A percentile compares a stretch with the other conserved stretches of the same genome.
phyloP scores from a whole-genome alignment of 2,888 invertebrate genomes.

The Cyaniris semiargus region DNA sequence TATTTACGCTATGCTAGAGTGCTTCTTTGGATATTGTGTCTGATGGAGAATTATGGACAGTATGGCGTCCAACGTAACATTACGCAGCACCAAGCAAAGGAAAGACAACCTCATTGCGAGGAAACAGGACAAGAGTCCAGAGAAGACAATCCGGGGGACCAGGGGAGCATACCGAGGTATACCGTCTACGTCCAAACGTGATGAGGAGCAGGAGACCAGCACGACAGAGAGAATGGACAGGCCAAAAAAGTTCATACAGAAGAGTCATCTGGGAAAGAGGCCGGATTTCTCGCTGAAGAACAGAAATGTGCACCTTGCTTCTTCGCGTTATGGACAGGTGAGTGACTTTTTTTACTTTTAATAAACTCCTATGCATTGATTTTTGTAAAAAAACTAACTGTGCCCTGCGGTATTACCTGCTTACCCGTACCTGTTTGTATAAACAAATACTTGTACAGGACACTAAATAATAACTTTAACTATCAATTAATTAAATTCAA shows the following conservation, averaged over 20 bases:
- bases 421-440: no score
- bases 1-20: slow-evolving; percentile 45
- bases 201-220: slow-evolving; percentile 66
- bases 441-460: background rate
- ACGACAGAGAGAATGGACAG: slow-evolving; percentile 74
- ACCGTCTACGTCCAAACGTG: slow-evolving; percentile 70
- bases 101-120: slow-evolving; percentile 76
- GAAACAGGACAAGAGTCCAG: slow-evolving; percentile 77
- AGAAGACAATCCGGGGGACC: slow-evolving; percentile 74
- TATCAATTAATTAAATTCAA: slow-evolving; percentile 2
- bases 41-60: slow-evolving; percentile 72
- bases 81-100: slow-evolving; percentile 69
- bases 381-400: no score
- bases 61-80: slow-evolving; percentile 70
- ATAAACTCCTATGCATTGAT: no score
- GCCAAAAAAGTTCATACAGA: slow-evolving; percentile 76
- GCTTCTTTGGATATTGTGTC: slow-evolving; percentile 45
- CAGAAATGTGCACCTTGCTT: slow-evolving; percentile 74
- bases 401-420: no score
- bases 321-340: slow-evolving; percentile 77
- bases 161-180: slow-evolving; percentile 70
- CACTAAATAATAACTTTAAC: background rate
- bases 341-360: slow-evolving; percentile 45
- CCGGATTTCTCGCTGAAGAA: slow-evolving; percentile 75
- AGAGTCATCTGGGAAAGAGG: slow-evolving; percentile 69